Percentiles rank a stretch among this genome's conserved stretches.
Evolutionary conservation across 2,113 vertebrate genomes (phyloP).

Genomic region (Callocephalon fimbriatum): DNA sequence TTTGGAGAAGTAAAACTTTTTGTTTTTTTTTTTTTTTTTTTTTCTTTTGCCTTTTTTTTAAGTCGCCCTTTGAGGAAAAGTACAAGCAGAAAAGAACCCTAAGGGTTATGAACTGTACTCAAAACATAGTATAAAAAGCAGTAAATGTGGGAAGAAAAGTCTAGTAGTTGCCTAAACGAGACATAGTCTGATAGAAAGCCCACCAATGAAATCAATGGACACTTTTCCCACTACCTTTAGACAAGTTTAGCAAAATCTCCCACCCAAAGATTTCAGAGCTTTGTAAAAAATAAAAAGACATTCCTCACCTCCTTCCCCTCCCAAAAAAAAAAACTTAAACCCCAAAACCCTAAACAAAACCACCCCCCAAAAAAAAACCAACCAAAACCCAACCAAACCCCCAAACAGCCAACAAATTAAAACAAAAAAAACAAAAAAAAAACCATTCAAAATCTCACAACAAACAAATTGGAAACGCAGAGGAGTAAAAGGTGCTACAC

Average conservation of each 20-base stretch:
- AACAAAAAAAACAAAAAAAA: background rate
- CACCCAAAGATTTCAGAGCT: background rate
- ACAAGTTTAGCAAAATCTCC: background rate
- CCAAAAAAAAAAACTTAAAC: fast-evolving
- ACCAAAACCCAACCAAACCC: background rate
- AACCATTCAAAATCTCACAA: background rate
- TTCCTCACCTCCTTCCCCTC: fast-evolving
- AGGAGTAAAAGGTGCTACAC: background rate
- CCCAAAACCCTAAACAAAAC: fast-evolving
- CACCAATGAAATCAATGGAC: background rate
- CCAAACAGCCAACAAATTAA: background rate
- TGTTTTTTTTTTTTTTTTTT: background rate
- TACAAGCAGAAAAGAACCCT: background rate
- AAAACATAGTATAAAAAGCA: background rate
- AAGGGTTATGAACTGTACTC: background rate
- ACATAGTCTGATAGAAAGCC: background rate
- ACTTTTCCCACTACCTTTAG: background rate
- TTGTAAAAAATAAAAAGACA: background rate
- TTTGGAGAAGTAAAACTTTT: background rate
- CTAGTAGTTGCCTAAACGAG: background rate
- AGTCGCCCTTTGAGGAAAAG: background rate
- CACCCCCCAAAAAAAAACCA: background rate
- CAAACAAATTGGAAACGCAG: background rate
- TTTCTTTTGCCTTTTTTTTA: background rate
- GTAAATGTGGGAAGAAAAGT: background rate